Base-by-base conservation (phyloP, 1,140 invertebrate genomes). In the Stenopsyche tienmushanensis region DNA sequence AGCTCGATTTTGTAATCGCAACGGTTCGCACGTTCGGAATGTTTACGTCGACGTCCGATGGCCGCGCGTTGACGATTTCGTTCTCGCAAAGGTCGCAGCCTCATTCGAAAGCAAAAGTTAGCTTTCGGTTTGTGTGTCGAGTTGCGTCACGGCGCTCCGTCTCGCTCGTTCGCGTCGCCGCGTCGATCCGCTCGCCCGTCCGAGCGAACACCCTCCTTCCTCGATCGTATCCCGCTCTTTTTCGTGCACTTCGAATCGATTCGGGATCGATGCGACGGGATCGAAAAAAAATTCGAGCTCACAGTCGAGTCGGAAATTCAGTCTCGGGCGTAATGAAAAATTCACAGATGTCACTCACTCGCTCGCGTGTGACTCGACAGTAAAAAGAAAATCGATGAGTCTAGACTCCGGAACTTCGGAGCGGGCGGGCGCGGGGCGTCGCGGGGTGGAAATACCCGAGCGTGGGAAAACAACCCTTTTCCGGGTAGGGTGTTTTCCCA, bases 31-130 rank as follows among this genome's bases (percentile, higher is more conserved):
- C n/a, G n/a, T n/a, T n/a, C n/a, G n/a, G n/a, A n/a, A n/a, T n/a
- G n/a, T n/a, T n/a, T n/a, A n/a, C n/a, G n/a, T n/a, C 29, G 29
- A 15, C 44, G 44, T 20, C 10, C 8, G 44, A 13, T 8, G 7
- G 23, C 50, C 50, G 23, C 7, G 23, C 7, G 21, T 53, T 10
- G 21, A 7, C 23, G 9, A 45, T 10, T 23, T 8, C 2, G 9
- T 20, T 17, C 24, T n/a, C 2, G 29, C 55, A 69, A 69, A 69
- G 67, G 67, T 69, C 67, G 52, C 63, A 69, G 67, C 67, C 67
- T 58, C 58, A 53, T 65, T 69, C 44, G 67, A 69, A 69, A 69
- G 63, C 67, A 69, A 69, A 65, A 69, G 67, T 69, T 69, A 39
- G 41, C 50, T 59, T 45, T 53, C 44, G 42, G 24, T 69, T 69